Evolutionary conservation across 2,797 vertebrate species (phyloP).

Genomic region (Melopsittacus undulatus): DNA sequence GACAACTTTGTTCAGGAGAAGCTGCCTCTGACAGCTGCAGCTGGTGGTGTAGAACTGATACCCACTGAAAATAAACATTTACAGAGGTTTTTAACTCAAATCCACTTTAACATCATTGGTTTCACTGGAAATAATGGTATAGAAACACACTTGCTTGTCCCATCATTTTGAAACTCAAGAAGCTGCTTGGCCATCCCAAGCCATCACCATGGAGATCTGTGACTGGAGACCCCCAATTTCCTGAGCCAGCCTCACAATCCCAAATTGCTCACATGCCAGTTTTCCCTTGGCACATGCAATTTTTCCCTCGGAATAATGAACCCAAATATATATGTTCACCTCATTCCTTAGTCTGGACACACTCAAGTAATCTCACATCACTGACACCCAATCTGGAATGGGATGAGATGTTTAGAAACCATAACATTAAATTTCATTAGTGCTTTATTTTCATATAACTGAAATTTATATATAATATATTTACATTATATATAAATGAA

Average conservation of each 20-base stretch:
- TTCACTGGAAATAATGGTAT: background rate
- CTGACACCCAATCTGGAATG: background rate
- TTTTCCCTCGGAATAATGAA: background rate
- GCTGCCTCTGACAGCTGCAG: background rate
- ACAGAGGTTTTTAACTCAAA: background rate
- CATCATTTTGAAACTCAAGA: background rate
- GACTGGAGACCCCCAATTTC: background rate
- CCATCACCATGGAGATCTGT: background rate
- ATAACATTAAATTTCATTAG: background rate
- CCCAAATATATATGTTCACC: accelerated
- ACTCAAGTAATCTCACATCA: background rate
- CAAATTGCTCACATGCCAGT: accelerated
- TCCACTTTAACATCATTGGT: background rate
- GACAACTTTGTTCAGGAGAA: background rate
- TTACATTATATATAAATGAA: too few species aligned
- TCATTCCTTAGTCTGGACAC: background rate
- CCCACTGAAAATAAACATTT: background rate
- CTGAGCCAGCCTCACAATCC: background rate
- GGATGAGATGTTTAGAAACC: background rate
- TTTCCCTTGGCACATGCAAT: background rate
- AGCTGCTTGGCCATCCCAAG: background rate
- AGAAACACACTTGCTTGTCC: background rate
- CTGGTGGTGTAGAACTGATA: background rate
- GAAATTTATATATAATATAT: too few species aligned
- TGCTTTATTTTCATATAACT: background rate